phyloP scores from a whole-genome alignment of 1,140 invertebrate species.

The Schlechtendalia chinensis region DNA sequence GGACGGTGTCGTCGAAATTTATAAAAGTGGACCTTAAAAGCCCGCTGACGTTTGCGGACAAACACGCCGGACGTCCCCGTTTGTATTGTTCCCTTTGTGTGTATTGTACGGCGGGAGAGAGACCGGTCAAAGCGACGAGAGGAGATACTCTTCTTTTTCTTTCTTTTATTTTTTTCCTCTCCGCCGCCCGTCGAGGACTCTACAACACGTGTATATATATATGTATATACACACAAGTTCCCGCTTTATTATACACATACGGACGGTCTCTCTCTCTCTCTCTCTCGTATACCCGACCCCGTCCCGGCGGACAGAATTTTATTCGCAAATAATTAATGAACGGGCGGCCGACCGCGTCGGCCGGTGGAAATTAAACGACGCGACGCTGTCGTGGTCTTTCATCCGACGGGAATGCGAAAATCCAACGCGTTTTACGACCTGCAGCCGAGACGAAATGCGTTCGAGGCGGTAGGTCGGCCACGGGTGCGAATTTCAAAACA shows the following conservation, averaged over 20 bases:
- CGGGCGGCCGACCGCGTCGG: too few relatives aligned
- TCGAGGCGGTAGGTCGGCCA: too few relatives aligned
- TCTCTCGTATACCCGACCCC: too few relatives aligned
- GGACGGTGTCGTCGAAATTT: neutral
- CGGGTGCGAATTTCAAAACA: too few relatives aligned
- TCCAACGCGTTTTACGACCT: too few relatives aligned
- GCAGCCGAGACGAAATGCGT: too few relatives aligned
- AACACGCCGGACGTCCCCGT: conserved; percentile 27
- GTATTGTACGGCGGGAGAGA: neutral
- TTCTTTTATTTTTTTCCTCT: neutral
- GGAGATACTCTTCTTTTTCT: conserved; percentile 28
- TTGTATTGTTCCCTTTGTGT: conserved; percentile 32
- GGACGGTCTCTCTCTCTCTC: too few relatives aligned
- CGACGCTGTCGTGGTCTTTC: too few relatives aligned
- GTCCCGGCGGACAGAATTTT: neutral
- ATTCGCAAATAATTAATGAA: conserved; percentile 18
- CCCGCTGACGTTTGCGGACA: conserved; percentile 43
- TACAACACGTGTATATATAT: too few relatives aligned
- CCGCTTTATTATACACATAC: conserved; percentile 18
- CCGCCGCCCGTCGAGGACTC: neutral
- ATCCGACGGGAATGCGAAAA: too few relatives aligned
- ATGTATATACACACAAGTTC: too few relatives aligned
- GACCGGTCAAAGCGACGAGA: conserved; percentile 36
- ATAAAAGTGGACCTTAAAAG: conserved; percentile 48
- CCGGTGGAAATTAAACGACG: too few relatives aligned